Evolutionary conservation across 2,797 vertebrate genomes (phyloP).

Genomic region (Danio jaintianensis): DNA sequence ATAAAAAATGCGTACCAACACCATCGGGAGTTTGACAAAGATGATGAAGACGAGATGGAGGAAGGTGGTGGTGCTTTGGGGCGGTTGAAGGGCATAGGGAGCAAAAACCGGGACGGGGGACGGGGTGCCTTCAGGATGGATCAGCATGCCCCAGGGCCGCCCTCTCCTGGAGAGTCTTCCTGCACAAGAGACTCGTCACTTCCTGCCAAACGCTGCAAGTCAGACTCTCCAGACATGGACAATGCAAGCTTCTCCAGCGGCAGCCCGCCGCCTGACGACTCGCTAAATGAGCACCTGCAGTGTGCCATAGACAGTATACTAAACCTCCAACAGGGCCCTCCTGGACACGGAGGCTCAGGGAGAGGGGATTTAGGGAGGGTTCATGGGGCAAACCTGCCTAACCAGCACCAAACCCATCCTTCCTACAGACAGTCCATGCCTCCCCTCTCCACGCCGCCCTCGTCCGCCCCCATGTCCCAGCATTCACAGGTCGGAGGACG

Average conservation of each 20-base stretch:
- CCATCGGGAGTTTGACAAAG: slow-evolving; percentile 66
- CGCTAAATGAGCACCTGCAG: slow-evolving; percentile 92
- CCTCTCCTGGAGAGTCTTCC: slow-evolving; percentile 73
- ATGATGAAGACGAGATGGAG: slow-evolving; percentile 52
- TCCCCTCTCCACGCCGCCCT: slow-evolving; percentile 69
- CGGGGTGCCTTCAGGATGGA: slow-evolving; percentile 78
- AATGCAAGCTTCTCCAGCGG: slow-evolving; percentile 95
- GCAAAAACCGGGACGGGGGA: slow-evolving; percentile 75
- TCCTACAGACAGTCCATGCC: slow-evolving; percentile 76
- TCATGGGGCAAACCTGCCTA: slow-evolving; percentile 69
- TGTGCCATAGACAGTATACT: slow-evolving; percentile 97
- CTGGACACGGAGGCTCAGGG: slow-evolving; percentile 68
- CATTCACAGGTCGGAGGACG: slow-evolving; percentile 83
- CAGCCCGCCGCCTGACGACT: slow-evolving; percentile 90
- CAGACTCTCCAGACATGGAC: slow-evolving; percentile 91
- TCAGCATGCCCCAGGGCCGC: slow-evolving; percentile 81
- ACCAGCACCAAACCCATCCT: slow-evolving; percentile 75
- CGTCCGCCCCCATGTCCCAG: slow-evolving; percentile 79
- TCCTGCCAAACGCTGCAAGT: slow-evolving; percentile 89
- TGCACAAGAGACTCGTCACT: slow-evolving; percentile 84
- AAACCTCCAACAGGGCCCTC: slow-evolving; percentile 89
- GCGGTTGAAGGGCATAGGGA: slow-evolving; percentile 66
- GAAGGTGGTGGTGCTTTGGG: slow-evolving; percentile 38
- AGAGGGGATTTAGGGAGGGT: slow-evolving; percentile 70
- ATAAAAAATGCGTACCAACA: slow-evolving; percentile 80